Evolutionary conservation across 2,797 vertebrate genomes (phyloP).

Genomic region (Brachyrhaphis roseni): DNA sequence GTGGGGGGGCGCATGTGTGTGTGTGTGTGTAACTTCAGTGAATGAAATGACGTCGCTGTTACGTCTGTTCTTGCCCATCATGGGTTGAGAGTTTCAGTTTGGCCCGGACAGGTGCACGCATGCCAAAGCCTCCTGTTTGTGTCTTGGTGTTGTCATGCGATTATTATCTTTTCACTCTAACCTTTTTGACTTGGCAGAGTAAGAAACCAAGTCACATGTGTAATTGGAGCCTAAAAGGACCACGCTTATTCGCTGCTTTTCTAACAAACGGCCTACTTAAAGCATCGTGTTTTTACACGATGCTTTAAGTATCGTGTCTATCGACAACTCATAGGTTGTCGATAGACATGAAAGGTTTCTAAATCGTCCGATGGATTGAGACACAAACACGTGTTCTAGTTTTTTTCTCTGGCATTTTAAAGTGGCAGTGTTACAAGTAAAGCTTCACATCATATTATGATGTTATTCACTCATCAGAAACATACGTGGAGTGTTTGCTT

Average conservation of each 20-base stretch:
- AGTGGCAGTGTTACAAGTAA: background rate
- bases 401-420: background rate
- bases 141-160: constrained; percentile 10
- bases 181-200: background rate
- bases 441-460: background rate
- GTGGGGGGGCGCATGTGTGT: constrained; percentile 11
- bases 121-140: constrained; percentile 16
- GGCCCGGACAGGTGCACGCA: constrained; percentile 45
- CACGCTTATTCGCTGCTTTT: background rate
- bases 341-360: background rate
- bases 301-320: no score
- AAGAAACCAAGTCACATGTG: background rate
- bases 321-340: no score
- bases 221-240: background rate
- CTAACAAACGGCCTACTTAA: background rate
- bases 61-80: constrained; percentile 70
- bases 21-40: constrained; percentile 36
- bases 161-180: background rate
- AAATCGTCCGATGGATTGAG: background rate
- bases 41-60: constrained; percentile 63
- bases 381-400: background rate
- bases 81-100: constrained; percentile 49
- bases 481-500: no score
- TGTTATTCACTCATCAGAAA: no score
- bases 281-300: background rate